Base-by-base conservation (phyloP, 2,797 vertebrate genomes). In the Gymnoscopelus microlampas region DNA sequence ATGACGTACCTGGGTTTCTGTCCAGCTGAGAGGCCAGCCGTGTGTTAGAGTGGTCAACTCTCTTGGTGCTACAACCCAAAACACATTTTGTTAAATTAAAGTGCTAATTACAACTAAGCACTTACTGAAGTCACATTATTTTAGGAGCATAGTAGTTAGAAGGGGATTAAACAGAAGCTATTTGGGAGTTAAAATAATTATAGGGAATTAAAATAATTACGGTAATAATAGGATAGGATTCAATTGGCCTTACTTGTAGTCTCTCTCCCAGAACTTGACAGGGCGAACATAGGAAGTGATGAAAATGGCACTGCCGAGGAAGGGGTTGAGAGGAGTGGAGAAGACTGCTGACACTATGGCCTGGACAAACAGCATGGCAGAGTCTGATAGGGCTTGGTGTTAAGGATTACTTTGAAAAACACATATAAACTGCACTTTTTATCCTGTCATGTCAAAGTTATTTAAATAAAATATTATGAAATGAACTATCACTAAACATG, bases 261-360 rank as follows among this genome's bases (percentile, higher is more conserved):
- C 97, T 90, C 97, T 95, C 81, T 99, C 98, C 98, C 98, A 99
- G 93, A 99, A 99, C 81, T 97, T 98, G 83, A 99, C 96, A 4
- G 98, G 97, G 53, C 98, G 95, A 47, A 98, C 96, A 1, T 99
- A 99, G 13, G 98, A 99, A 68, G 97, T 98, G 93, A 99, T 98
- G 85, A 99, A 99, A 89, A 99, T 98, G 90, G 97, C 98, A 74
- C 98, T 99, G 87, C 98, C 98, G 76, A 99, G 92, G 84, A 99
- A 99, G 3, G 98, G 98, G 89, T 97, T 99, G 48, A 99, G 88
- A 5, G 98, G 98, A 5, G 98, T 97, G 80, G 97, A 99, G 87
- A 99, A 99, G 74, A 97, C 78, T 13, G 98, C 95, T 0, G 98
- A 99, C 24, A 99, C 93, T 3, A 93, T 76, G 58, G 97, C 95